A percentile compares a stretch with the other conserved stretches of the same genome.
These are phyloP conservation scores for Leptopilina myrica DNA, from an alignment of 2,888 invertebrate species.

Conservation along the genomic window DNA sequence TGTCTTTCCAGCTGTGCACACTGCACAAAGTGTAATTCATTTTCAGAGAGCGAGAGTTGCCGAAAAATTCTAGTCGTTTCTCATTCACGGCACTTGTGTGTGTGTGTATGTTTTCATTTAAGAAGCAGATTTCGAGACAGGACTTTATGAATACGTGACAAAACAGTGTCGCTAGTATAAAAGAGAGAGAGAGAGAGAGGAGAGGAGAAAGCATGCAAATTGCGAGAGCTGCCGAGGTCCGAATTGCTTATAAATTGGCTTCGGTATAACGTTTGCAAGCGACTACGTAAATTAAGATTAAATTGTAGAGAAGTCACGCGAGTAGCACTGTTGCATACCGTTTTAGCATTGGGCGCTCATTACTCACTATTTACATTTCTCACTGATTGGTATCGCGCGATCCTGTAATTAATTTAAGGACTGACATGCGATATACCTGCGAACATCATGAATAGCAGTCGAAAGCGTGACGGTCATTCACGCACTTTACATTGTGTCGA, in stretches of 20 bases:
- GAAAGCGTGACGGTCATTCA: slow-evolving; percentile 7
- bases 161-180: slow-evolving; percentile 1
- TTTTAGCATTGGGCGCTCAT: background rate
- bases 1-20: slow-evolving; percentile 8
- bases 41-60: slow-evolving; percentile 11
- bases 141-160: slow-evolving; percentile 39
- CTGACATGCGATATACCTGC: background rate
- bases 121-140: slow-evolving; percentile 37
- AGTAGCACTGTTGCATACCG: background rate
- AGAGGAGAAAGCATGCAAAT: slow-evolving; percentile 24
- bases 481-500: background rate
- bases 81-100: slow-evolving; percentile 11
- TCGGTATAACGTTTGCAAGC: slow-evolving; percentile 7
- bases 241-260: slow-evolving; percentile 30
- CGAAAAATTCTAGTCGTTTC: slow-evolving; percentile 28
- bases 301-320: slow-evolving; percentile 24
- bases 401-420: slow-evolving; percentile 19
- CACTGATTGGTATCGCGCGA: background rate
- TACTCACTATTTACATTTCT: slow-evolving; percentile 16
- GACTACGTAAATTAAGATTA: slow-evolving; percentile 35
- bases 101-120: slow-evolving; percentile 32
- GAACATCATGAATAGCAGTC: background rate
- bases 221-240: slow-evolving; percentile 25
- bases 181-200: too few relatives aligned
- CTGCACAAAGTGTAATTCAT: background rate